Base-by-base conservation (phyloP, 2,888 invertebrate species). In the Tipula helvola region DNA sequence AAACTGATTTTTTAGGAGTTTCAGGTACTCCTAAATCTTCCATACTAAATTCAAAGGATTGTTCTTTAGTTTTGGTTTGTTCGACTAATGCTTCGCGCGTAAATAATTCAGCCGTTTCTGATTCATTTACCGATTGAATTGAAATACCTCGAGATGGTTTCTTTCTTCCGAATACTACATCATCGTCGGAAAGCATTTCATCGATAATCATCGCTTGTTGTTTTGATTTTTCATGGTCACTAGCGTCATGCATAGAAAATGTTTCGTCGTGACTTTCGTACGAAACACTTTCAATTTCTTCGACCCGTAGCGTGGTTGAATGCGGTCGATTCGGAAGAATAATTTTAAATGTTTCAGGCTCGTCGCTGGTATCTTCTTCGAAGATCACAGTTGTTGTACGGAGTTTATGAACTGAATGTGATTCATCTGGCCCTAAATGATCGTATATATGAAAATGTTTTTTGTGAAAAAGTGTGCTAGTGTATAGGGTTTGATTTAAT, bases 351-450 rank as follows among this genome's bases (percentile, higher is more conserved):
- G 89, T 89, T 88, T 87, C 87, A 39, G 87, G 86, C 47, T 89
- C 89, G 87, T 89, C 89, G 83, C 88, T 85, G 71, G 88, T 88
- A 71, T 90, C 89, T 89, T 93, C 93, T 89, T 93, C 93, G 89
- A 93, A 93, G 90, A 93, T 93, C 87, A 94, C 92, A 87, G 93
- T 92, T 85, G 93, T 93, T 87, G 94, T 92, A 86, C 93, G 93
- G 93, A 94, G 93, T 93, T 93, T 94, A 92, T 94, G 94, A 91
- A 94, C 93, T 88, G 93, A 93, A 91, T 93, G 94, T 89, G 93
- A 93, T 93, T 94, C 94, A 88, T 94, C 94, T 89, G 94, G 94
- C 94, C 94, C 94, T 94, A 87, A 39, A 47, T 86, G 92, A 88
- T 92, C 92, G 90, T 92, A 92, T 92, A 92, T 92, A 92, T 84